A percentile compares a stretch with the other conserved stretches of the same genome.
These are phyloP conservation scores for Drosophila rhopaloa DNA, from an alignment of 1,140 invertebrate genomes.

Conservation along the genomic window DNA sequence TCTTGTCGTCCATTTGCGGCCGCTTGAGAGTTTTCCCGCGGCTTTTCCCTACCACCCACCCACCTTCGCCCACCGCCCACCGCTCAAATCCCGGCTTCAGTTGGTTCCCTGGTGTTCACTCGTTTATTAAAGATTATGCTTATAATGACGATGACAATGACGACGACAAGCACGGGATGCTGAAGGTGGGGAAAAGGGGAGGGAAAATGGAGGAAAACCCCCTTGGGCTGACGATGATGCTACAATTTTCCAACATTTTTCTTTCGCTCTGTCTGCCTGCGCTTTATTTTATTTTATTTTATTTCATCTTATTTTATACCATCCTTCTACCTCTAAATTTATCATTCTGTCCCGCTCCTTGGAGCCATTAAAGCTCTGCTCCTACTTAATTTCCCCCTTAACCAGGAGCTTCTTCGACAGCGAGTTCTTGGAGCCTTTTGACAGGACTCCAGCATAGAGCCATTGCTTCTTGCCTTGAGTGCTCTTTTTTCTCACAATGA, in stretches of 20 bases:
- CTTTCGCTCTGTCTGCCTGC: constrained; percentile 26
- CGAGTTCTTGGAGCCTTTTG: constrained; percentile 17
- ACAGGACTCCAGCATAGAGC: neutral
- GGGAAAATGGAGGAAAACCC: constrained; percentile 16
- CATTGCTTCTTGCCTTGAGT: neutral
- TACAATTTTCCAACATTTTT: constrained; percentile 72
- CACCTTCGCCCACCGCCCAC: neutral
- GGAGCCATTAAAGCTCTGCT: constrained; percentile 59
- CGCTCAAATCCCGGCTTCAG: neutral
- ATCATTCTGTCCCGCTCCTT: constrained; percentile 3
- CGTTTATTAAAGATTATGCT: constrained; percentile 82
- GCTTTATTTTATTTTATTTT: constrained; percentile 61
- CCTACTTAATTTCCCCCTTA: constrained; percentile 36
- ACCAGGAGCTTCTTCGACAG: constrained; percentile 3
- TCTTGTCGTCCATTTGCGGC: constrained; percentile 66
- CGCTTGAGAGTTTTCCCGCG: constrained; percentile 74
- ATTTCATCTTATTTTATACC: constrained; percentile 48
- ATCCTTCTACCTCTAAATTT: constrained; percentile 17
- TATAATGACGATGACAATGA: constrained; percentile 82
- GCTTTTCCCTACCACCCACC: constrained; percentile 21
- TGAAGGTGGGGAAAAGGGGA: neutral
- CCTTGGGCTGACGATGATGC: constrained; percentile 70
- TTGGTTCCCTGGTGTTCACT: constrained; percentile 69
- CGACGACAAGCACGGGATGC: constrained; percentile 64
- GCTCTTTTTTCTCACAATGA: constrained; percentile 10